A percentile compares a stretch with the other conserved stretches of the same genome.
Conservation (phyloP, 2,888 invertebrate genomes). For the Saturnia pavonia region DNA sequence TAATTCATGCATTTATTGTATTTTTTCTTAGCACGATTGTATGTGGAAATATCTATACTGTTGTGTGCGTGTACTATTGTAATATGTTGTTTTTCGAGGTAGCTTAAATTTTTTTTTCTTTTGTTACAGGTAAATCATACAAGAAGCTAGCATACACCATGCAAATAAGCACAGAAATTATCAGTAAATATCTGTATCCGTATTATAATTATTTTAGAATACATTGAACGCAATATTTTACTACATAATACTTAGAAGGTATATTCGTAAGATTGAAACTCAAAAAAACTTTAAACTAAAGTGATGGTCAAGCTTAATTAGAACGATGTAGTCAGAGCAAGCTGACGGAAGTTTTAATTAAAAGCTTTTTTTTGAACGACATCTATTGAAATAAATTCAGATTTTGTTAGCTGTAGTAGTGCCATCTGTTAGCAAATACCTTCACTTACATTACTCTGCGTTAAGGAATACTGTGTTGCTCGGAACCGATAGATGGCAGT, state of each 20-base stretch:
- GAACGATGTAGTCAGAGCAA: neutral
- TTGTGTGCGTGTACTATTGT: too few relatives aligned
- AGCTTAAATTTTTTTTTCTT: neutral
- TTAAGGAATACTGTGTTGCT: neutral
- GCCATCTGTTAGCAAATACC: neutral
- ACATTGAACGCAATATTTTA: neutral
- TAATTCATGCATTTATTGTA: neutral
- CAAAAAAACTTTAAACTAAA: too few relatives aligned
- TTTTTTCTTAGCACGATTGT: too few relatives aligned
- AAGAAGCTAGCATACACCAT: neutral
- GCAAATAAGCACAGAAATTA: neutral
- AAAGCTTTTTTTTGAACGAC: neutral
- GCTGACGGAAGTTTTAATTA: neutral
- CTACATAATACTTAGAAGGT: too few relatives aligned
- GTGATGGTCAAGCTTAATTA: neutral
- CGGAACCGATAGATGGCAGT: neutral
- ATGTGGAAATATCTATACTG: too few relatives aligned
- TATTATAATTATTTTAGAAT: neutral
- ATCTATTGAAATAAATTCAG: neutral
- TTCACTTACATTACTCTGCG: neutral
- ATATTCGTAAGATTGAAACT: neutral
- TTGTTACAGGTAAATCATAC: neutral
- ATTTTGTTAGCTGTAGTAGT: neutral
- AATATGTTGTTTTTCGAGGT: neutral
- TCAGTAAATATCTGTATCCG: too few relatives aligned